phyloP scores from a whole-genome alignment of 2,797 vertebrate genomes.

The Kryptolebias ocellatus region DNA sequence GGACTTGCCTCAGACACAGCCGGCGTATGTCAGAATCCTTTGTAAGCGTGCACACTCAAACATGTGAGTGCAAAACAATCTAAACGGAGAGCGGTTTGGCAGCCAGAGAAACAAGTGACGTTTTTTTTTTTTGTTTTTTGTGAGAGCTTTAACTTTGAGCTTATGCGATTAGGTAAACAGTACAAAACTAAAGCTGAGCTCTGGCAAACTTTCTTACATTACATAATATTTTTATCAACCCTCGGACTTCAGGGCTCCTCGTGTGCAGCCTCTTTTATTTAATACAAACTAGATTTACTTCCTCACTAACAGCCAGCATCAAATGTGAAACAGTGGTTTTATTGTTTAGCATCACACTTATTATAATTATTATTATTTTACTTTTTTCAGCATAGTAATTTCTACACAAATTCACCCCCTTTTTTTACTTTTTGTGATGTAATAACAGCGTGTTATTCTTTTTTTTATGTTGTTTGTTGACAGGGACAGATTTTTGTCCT shows the following conservation, averaged over 20 bases:
- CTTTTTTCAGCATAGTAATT: not conserved
- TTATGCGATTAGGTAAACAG: constrained; percentile 50
- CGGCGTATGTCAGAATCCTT: constrained; percentile 61
- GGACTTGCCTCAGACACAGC: constrained; percentile 62
- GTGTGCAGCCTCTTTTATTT: constrained; percentile 32
- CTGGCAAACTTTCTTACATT: constrained; percentile 45
- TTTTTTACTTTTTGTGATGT: not conserved
- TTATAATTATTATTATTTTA: not conserved
- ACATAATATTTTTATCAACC: constrained; percentile 40
- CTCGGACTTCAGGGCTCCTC: constrained; percentile 41
- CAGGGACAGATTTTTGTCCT: not conserved
- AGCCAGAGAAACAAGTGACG: constrained; percentile 3
- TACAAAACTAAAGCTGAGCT: constrained; percentile 32
- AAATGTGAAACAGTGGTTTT: constrained; percentile 10
- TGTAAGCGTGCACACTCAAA: constrained; percentile 14
- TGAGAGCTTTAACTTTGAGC: constrained; percentile 23
- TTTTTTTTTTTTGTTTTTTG: constrained; percentile 19
- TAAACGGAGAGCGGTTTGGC: constrained; percentile 9
- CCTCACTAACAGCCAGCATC: constrained; percentile 13
- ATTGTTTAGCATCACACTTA: not conserved
- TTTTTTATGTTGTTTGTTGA: not conserved
- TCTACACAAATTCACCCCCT: not conserved
- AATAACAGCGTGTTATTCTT: not conserved
- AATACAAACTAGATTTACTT: constrained; percentile 30
- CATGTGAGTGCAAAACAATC: constrained; percentile 4